Percentiles rank a stretch among this genome's conserved stretches.
These are phyloP conservation scores for Miltochrista miniata DNA, from an alignment of 2,888 invertebrate genomes.

Conservation along the genomic window DNA sequence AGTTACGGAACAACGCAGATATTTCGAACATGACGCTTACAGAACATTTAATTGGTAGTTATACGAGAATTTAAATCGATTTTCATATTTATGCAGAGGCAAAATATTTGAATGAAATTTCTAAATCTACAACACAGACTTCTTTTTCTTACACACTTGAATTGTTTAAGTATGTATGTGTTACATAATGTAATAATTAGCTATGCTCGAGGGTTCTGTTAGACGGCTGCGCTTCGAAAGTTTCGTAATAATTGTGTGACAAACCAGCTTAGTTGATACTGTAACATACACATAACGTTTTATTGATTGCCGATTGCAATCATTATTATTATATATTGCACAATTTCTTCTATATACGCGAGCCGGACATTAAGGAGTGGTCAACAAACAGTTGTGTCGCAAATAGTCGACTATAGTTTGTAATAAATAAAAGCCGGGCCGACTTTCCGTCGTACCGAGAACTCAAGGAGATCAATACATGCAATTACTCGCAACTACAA, in stretches of 20 bases:
- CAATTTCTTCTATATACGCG: conserved; percentile 49
- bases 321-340: conserved; percentile 53
- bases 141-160: too few relatives aligned
- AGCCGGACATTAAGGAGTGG: conserved; percentile 62
- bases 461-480: conserved; percentile 76
- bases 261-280: conserved; percentile 38
- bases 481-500: conserved; percentile 53
- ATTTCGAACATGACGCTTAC: conserved; percentile 6
- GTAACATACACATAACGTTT: conserved; percentile 35
- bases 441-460: conserved; percentile 71
- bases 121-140: too few relatives aligned
- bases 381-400: conserved; percentile 56
- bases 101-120: too few relatives aligned
- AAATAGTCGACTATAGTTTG: conserved; percentile 45
- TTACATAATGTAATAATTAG: conserved; percentile 50
- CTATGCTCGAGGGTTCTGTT: conserved; percentile 52
- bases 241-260: conserved; percentile 66
- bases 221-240: conserved; percentile 48
- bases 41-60: conserved; percentile 1
- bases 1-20: conserved; percentile 1
- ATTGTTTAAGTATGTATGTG: not conserved
- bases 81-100: not conserved
- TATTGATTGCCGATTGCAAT: conserved; percentile 57
- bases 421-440: conserved; percentile 58
- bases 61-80: not conserved